These are phyloP conservation scores for Alcedo atthis DNA, from an alignment of 2,797 vertebrate genomes.

Conservation along the genomic window DNA sequence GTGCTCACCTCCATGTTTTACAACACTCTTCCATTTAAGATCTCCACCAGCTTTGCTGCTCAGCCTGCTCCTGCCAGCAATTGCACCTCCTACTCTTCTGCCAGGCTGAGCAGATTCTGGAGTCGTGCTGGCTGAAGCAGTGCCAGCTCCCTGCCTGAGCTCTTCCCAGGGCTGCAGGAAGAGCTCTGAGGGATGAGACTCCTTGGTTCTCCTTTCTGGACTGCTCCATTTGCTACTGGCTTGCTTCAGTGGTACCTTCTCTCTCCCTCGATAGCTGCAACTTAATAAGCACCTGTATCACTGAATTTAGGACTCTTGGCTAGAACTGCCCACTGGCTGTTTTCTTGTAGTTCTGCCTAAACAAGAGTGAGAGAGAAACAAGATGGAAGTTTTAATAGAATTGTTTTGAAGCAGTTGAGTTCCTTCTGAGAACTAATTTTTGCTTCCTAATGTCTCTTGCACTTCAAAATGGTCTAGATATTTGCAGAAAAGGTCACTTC, in stretches of 20 bases:
- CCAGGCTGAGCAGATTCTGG: constrained; percentile 17
- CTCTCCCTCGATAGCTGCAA: not conserved
- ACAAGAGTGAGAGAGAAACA: not conserved
- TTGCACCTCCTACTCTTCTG: constrained; percentile 50
- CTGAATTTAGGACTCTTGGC: not conserved
- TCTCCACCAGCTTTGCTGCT: constrained; percentile 46
- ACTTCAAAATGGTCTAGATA: constrained; percentile 18
- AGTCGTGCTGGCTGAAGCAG: not conserved
- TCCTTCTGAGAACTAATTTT: constrained; percentile 12
- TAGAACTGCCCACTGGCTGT: not conserved
- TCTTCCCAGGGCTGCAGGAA: not conserved
- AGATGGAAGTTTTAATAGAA: not conserved
- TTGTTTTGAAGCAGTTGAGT: constrained; percentile 12
- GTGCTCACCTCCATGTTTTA: constrained; percentile 62
- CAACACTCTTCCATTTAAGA: constrained; percentile 36
- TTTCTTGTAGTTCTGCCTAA: not conserved
- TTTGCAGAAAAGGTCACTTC: constrained; percentile 53
- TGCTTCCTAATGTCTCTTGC: not conserved
- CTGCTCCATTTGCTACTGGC: not conserved
- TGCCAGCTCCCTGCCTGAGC: not conserved
- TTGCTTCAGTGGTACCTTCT: not conserved
- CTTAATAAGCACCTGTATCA: not conserved
- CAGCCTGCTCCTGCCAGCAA: constrained; percentile 39
- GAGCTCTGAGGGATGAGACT: not conserved
- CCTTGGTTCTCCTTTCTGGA: not conserved